Conservation (phyloP, 2,888 invertebrate species). For the Linyphia triangularis region DNA sequence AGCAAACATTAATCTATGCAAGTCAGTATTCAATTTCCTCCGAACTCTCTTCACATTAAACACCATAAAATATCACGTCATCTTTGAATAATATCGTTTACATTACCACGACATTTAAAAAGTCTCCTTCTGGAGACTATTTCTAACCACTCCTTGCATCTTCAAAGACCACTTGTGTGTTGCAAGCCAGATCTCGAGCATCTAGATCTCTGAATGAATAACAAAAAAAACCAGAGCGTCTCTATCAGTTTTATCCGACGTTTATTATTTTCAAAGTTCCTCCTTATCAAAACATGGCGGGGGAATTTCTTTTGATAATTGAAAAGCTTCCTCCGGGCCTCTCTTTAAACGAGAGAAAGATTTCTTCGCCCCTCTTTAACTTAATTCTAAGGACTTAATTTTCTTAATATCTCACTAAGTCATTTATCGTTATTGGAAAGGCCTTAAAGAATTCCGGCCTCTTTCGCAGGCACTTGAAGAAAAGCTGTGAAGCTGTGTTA, state of each 20-base stretch:
- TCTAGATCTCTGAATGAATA: not conserved
- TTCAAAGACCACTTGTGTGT: conserved; percentile 6
- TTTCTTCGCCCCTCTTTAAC: conserved; percentile 48
- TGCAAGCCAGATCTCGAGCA: not conserved
- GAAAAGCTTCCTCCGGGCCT: conserved; percentile 35
- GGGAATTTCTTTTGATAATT: conserved; percentile 72
- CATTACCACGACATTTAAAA: not conserved
- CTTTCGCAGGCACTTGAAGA: conserved; percentile 9
- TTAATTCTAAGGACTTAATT: conserved; percentile 73
- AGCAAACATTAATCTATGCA: too few relatives aligned
- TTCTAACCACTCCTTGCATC: not conserved
- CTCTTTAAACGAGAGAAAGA: conserved; percentile 7
- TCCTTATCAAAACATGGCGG: conserved; percentile 49
- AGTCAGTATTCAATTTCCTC: too few relatives aligned
- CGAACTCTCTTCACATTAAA: not conserved
- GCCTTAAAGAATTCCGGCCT: not conserved
- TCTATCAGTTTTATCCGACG: not conserved
- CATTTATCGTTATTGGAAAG: conserved; percentile 70
- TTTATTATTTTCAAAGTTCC: conserved; percentile 40
- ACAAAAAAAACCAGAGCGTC: conserved; percentile 20
- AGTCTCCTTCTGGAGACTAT: not conserved
- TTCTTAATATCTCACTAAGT: conserved; percentile 73
- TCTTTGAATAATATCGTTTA: not conserved
- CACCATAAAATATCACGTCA: not conserved
- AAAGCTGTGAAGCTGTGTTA: conserved; percentile 27